phyloP scores from a whole-genome alignment of 2,797 vertebrate species.

The Zenarchopterus dispar region DNA sequence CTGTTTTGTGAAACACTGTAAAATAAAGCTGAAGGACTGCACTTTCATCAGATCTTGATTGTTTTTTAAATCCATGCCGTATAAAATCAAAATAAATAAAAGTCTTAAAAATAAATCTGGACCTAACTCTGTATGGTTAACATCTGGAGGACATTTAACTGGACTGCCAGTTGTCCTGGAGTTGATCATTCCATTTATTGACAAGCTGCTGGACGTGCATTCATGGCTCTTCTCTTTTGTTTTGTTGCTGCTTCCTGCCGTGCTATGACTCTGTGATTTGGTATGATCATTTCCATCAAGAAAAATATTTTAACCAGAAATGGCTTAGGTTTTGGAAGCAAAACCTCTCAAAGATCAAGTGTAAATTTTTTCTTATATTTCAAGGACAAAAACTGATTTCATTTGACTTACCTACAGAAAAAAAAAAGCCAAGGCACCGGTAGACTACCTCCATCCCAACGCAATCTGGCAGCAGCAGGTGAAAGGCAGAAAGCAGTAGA shows the following conservation, averaged over 20 bases:
- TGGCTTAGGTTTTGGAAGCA: neutral
- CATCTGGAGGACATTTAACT: neutral
- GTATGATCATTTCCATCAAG: neutral
- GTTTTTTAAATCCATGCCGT: too few species aligned
- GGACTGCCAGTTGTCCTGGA: neutral
- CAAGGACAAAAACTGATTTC: slow-evolving; percentile 28
- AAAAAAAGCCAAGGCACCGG: slow-evolving; percentile 31
- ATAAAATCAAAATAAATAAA: too few species aligned
- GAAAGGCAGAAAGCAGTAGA: slow-evolving; percentile 37
- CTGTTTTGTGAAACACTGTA: too few species aligned
- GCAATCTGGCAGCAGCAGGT: slow-evolving; percentile 38
- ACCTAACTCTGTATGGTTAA: neutral
- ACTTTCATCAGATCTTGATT: too few species aligned
- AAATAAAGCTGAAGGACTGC: too few species aligned
- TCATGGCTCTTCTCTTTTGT: neutral
- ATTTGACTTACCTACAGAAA: slow-evolving; percentile 12
- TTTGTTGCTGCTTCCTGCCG: neutral
- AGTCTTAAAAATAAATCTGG: too few species aligned
- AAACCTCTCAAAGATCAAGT: slow-evolving; percentile 4
- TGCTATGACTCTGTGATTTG: neutral
- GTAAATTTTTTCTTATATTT: neutral
- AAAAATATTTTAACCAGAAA: neutral
- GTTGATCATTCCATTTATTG: neutral
- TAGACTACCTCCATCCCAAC: slow-evolving; percentile 26
- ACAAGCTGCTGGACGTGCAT: too few species aligned